Conservation (phyloP, 2,888 invertebrate species). For the Agriopis aurantiaria region DNA sequence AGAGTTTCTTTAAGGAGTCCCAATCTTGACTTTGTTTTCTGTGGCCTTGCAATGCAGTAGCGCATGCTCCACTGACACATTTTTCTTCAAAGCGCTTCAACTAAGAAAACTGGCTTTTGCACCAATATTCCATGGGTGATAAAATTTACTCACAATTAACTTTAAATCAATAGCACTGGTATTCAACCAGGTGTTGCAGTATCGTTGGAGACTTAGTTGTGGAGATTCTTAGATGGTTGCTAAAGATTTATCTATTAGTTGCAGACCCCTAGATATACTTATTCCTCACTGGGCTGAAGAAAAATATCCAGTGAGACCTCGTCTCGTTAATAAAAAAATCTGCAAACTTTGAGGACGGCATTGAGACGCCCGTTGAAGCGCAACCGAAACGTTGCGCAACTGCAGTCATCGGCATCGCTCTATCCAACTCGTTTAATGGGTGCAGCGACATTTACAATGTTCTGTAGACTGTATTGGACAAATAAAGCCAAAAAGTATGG, state of each 20-base stretch:
- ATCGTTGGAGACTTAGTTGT: not conserved
- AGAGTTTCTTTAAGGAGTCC: too few relatives aligned
- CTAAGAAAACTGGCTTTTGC: too few relatives aligned
- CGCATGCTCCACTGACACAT: too few relatives aligned
- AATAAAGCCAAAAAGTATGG: constrained; percentile 16
- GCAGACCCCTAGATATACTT: too few relatives aligned
- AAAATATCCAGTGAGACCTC: constrained; percentile 4
- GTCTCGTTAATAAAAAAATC: constrained; percentile 13
- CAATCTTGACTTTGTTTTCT: too few relatives aligned
- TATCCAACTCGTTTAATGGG: constrained; percentile 12
- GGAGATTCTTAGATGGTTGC: not conserved
- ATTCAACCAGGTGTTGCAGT: too few relatives aligned
- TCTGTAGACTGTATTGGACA: not conserved
- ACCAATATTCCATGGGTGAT: too few relatives aligned
- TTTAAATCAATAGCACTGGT: too few relatives aligned
- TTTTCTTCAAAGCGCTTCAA: too few relatives aligned
- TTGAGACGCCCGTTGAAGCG: constrained; percentile 21
- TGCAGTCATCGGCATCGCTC: constrained; percentile 17
- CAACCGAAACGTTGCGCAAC: constrained; percentile 15
- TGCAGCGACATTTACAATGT: constrained; percentile 23
- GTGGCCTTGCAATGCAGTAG: too few relatives aligned
- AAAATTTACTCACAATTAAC: too few relatives aligned
- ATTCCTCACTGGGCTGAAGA: not conserved
- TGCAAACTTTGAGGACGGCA: constrained; percentile 19
- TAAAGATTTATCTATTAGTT: not conserved